Evolutionary conservation across 1,140 invertebrate genomes (phyloP), one percentile per base, ranked within the genome.

Genomic region (Danaus plexippus): DNA sequence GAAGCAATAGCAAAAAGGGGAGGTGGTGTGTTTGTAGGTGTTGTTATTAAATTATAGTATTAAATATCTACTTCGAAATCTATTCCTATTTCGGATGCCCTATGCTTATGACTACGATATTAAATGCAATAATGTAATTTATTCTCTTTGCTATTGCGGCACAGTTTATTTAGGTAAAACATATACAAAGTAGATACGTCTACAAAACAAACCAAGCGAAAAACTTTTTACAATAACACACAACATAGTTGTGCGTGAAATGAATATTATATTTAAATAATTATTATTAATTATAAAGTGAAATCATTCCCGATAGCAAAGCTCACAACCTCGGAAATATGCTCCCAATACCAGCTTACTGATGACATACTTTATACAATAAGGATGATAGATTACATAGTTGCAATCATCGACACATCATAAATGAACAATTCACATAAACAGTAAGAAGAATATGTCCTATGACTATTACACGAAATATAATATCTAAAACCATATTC

Each of bases 261-360:
- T 70, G 69, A 81, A 77, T 77, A 74, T 70, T 68, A 77, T 71
- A 80, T 67, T 73, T 71, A 76, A 71, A 73, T 73, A 75, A 73
- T 73, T 32, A 32, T 32, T 32, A 32, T 72, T 74, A 75, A 76
- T 77, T 73, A 78, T 63, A 70, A 73, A 57, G 67, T 75, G 77
- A 80, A 84, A 79, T 77, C 78, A 84, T 84, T 86, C 73, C 83
- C 83, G 80, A 80, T 74, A 80, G 80, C 70, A 82, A 77, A 80
- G 70, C 73, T 86, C 83, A 85, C 80, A 86, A 86, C 83, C 80
- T 79, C 81, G 83, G 80, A 85, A 86, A 85, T 83, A 86, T 86
- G 80, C 83, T 86, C 83, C 83, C 83, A 86, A 83, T 83, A 86
- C 83, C 83, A 86, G 83, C 83, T 84, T 82, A 77, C 71, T 71